phyloP scores from a whole-genome alignment of 2,888 invertebrate genomes.

The Ochlodes sylvanus region DNA sequence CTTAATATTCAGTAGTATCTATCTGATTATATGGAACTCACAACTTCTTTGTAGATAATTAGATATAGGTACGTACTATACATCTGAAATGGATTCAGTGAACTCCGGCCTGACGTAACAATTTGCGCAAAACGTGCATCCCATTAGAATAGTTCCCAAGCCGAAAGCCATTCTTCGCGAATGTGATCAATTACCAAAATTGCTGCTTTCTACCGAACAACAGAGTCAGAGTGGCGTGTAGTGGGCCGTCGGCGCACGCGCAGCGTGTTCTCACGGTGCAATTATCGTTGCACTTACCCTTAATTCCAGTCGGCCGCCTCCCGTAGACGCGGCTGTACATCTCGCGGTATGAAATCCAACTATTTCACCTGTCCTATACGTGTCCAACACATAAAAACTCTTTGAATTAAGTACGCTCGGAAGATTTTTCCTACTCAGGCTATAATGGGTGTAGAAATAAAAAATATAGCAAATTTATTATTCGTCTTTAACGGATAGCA shows the following conservation, averaged over 20 bases:
- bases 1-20: too few species aligned
- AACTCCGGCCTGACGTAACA: neutral
- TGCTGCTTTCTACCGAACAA: conserved; percentile 24
- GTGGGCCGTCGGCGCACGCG: conserved; percentile 46
- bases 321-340: conserved; percentile 42
- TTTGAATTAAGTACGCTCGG: too few species aligned
- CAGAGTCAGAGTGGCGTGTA: conserved; percentile 34
- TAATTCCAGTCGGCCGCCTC: conserved; percentile 69
- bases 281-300: conserved; percentile 80
- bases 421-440: too few species aligned
- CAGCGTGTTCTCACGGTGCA: conserved; percentile 74
- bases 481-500: neutral
- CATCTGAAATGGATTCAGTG: neutral
- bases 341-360: conserved; percentile 17
- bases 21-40: too few species aligned
- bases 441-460: too few species aligned
- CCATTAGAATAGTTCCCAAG: conserved; percentile 5
- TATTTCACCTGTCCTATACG: conserved; percentile 1
- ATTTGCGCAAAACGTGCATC: neutral
- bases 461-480: too few species aligned
- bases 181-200: conserved; percentile 27
- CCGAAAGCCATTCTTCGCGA: conserved; percentile 13
- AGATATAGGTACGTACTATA: too few species aligned
- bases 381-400: too few species aligned
- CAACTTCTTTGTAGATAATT: neutral